Base-by-base conservation (phyloP, 2,113 vertebrate genomes). In the Hepsetus odoe region DNA sequence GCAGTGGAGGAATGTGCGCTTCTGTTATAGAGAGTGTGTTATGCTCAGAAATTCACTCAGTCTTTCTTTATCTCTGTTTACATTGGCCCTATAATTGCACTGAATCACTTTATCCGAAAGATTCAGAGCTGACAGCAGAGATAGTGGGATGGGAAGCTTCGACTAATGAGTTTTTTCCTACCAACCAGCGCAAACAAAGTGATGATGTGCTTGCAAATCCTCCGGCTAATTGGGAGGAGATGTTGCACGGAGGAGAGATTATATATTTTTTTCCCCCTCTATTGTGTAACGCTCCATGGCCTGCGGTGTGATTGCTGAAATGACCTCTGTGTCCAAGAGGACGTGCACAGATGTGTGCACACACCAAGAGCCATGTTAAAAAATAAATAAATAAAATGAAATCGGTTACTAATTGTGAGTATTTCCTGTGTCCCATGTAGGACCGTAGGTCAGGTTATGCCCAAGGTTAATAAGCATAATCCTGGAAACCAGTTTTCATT, bases 121-220 rank as follows among this genome's bases (percentile, higher is more conserved):
- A 77, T 61, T 70, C 40, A 1, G 53, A 16, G 28, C 55, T 70
- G 76, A 70, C 76, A 61, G 49, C 68, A 32, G 40, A 61, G 55
- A 70, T 49, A 35, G 53, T 1, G 22, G 35, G 40, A 44, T 18
- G 12, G 74, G 35, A 61, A 49, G 28, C 24, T 35, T 42, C 18
- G 8, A 55, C 64, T 70, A 77, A 77, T 70, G 66, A 77, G 76
- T 59, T 77, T 77, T 76, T 77, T 77, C 66, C 66, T 70, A 28
- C 26, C 40, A 35, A 12, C 20, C 65, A 32, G 53, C 20, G 32
- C 70, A 74, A 80, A 80, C 77, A 66, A 66, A 73, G 61, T 32
- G 49, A 72, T 66, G 38, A 28, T 59, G 35, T 24, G 38, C 5
- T 33, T 73, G 20, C 26, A 24, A 53, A 58, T 30, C 40, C 26